Evolutionary conservation across 2,113 vertebrate species (phyloP).

Genomic region (Aphelocoma coerulescens): DNA sequence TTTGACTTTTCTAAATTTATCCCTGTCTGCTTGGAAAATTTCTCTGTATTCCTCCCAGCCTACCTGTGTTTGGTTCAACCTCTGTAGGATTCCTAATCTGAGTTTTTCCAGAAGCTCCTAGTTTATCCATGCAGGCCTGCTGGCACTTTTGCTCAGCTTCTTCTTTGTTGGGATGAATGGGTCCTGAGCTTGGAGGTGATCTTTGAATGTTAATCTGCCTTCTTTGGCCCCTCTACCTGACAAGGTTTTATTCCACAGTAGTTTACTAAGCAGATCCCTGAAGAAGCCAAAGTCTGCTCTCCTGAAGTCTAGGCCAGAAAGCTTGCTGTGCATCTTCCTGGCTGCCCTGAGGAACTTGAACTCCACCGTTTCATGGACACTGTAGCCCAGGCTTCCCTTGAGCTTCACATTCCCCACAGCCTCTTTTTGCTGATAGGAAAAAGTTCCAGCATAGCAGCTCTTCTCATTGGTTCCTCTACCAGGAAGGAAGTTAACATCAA

Average conservation of each 20-base stretch:
- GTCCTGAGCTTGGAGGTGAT: not conserved
- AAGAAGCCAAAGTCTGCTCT: not conserved
- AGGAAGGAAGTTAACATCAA: not conserved
- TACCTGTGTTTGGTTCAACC: not conserved
- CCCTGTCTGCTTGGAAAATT: not conserved
- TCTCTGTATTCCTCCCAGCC: not conserved
- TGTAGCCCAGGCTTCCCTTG: not conserved
- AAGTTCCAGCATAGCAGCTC: not conserved
- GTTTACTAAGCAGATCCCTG: not conserved
- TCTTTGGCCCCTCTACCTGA: not conserved
- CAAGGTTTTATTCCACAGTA: not conserved
- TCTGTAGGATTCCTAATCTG: not conserved
- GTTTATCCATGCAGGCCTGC: not conserved
- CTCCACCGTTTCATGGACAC: not conserved
- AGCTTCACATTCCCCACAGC: not conserved
- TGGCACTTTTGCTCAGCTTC: not conserved
- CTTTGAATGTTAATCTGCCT: not conserved
- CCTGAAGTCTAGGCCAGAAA: not conserved
- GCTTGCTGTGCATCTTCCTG: not conserved
- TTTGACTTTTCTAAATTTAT: not conserved
- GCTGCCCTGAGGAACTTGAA: not conserved
- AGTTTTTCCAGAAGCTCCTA: not conserved
- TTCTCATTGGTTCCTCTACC: not conserved
- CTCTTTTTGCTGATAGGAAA: not conserved
- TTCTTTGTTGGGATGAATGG: not conserved